Conservation (phyloP, 2,888 invertebrate genomes). For the Cephus nigrinus region DNA sequence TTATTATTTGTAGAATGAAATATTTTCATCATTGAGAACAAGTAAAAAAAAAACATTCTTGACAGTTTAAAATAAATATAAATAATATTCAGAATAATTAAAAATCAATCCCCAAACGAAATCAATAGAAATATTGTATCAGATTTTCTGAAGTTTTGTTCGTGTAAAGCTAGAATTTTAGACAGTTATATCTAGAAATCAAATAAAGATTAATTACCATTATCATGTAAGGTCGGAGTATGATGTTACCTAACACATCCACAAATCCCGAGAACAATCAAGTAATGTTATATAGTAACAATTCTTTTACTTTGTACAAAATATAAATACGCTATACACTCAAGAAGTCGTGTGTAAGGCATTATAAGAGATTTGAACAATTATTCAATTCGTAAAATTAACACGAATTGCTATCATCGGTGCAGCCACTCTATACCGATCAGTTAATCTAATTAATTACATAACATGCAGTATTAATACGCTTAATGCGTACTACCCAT, state of each 20-base stretch:
- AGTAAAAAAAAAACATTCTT: not conserved
- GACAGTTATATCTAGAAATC: not conserved
- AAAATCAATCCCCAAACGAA: not conserved
- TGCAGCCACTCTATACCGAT: not conserved
- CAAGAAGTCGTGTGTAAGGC: not conserved
- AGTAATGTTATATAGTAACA: conserved; percentile 2
- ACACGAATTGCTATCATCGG: not conserved
- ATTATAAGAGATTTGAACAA: not conserved
- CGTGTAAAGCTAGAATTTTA: not conserved
- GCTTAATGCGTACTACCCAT: not conserved
- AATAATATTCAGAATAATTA: not conserved
- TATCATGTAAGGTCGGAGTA: not conserved
- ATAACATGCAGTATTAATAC: not conserved
- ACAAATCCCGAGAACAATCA: not conserved
- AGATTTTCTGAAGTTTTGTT: not conserved
- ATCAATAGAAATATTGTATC: not conserved
- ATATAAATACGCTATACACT: conserved; percentile 24
- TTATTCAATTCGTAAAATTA: not conserved
- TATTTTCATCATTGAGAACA: not conserved
- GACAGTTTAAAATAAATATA: not conserved
- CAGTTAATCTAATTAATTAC: not conserved
- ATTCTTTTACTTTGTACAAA: conserved; percentile 30
- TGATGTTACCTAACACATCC: not conserved
- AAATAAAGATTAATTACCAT: not conserved
- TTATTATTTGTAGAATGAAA: not conserved